These are phyloP conservation scores for Oenanthe oenanthe DNA, from an alignment of 2,113 vertebrate genomes.

Conservation along the genomic window DNA sequence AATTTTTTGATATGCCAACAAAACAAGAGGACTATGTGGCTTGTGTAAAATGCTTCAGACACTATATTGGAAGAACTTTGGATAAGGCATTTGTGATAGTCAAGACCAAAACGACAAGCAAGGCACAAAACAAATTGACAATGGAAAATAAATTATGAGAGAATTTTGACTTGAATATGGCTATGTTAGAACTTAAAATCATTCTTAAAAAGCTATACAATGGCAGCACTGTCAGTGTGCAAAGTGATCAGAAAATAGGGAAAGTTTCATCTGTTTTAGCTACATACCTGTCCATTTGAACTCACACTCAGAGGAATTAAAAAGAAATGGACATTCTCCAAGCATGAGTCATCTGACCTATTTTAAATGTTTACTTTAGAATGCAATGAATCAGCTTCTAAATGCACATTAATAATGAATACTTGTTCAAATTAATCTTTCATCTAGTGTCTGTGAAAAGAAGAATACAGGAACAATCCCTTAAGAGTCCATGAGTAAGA, in stretches of 20 bases:
- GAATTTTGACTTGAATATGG: background rate
- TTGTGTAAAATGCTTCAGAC: background rate
- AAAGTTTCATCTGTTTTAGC: background rate
- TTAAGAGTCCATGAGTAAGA: background rate
- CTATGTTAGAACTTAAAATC: background rate
- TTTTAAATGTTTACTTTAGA: background rate
- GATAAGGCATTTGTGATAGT: background rate
- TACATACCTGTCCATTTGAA: background rate
- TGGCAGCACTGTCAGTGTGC: background rate
- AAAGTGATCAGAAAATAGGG: background rate
- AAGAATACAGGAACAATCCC: background rate
- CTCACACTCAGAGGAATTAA: background rate
- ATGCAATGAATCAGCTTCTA: background rate
- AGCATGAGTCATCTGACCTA: background rate
- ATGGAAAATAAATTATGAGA: background rate
- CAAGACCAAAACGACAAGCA: background rate
- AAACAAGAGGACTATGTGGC: background rate
- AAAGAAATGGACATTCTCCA: background rate
- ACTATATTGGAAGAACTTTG: background rate
- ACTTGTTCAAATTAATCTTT: slow-evolving; percentile 4
- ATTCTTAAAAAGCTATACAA: background rate
- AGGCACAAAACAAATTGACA: background rate
- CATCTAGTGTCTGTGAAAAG: background rate
- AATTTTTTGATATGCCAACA: background rate
- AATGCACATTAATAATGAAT: background rate